Evolutionary conservation across 1,140 invertebrate genomes (phyloP).

Genomic region (Conus betulinus): DNA sequence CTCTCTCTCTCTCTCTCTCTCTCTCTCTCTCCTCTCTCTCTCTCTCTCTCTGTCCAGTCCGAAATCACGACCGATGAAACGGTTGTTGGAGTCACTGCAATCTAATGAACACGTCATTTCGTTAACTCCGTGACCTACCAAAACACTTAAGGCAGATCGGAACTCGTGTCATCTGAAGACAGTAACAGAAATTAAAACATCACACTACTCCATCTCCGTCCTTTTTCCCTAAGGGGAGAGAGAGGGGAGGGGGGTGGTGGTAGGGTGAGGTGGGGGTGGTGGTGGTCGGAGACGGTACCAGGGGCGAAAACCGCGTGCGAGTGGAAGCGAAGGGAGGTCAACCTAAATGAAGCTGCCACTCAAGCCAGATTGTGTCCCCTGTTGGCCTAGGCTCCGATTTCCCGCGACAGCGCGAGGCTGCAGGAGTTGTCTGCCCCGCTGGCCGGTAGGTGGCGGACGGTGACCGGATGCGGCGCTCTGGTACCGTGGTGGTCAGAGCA

Average conservation of each 20-base stretch:
- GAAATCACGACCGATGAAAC: too few species aligned
- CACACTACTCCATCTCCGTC: background rate
- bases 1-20: too few species aligned
- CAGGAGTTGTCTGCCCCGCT: background rate
- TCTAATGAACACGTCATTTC: too few species aligned
- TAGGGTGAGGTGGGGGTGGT: background rate
- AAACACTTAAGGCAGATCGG: too few species aligned
- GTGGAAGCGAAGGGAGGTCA: background rate
- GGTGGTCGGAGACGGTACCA: too few species aligned
- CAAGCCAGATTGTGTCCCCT: background rate
- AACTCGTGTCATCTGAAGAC: too few species aligned
- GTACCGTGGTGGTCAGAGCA: background rate
- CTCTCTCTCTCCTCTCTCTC: too few species aligned
- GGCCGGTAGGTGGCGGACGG: background rate
- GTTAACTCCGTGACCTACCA: too few species aligned
- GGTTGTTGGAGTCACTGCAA: too few species aligned
- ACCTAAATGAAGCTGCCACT: background rate
- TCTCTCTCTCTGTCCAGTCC: too few species aligned
- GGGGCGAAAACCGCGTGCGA: background rate
- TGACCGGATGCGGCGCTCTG: background rate
- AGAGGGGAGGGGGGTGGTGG: background rate
- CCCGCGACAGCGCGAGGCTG: background rate
- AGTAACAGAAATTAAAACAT: too few species aligned
- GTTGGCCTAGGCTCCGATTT: background rate
- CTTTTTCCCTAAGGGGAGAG: background rate